phyloP scores from a whole-genome alignment of 1,140 invertebrate species.

The Bursaphelenchus mucronatus region DNA sequence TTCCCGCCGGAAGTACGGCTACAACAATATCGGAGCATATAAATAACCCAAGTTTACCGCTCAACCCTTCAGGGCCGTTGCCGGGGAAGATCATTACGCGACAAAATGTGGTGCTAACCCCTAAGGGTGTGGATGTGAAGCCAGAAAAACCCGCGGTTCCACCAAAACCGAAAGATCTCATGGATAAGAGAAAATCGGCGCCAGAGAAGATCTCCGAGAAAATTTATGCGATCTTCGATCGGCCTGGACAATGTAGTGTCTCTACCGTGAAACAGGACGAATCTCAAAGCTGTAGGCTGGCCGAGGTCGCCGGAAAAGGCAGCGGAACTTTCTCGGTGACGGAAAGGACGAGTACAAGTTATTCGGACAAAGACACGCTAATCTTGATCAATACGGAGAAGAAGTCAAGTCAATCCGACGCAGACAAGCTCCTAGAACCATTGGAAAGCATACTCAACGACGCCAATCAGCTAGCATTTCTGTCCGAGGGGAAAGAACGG shows the following conservation, averaged over 20 bases:
- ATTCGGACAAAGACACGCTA: neutral
- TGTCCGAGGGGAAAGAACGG: constrained; percentile 12
- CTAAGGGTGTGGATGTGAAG: constrained; percentile 29
- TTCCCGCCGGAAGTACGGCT: constrained; percentile 15
- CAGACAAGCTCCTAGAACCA: constrained; percentile 31
- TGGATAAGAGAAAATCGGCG: constrained; percentile 2
- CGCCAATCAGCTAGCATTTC: constrained; percentile 24
- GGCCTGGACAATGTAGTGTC: neutral
- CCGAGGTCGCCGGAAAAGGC: neutral
- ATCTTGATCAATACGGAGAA: constrained; percentile 2
- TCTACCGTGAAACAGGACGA: neutral
- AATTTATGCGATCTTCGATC: neutral
- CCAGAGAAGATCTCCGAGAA: constrained; percentile 2
- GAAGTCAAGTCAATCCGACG: neutral
- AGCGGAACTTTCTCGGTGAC: neutral
- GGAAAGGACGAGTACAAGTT: constrained; percentile 5
- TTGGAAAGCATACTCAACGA: constrained; percentile 43
- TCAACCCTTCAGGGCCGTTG: constrained; percentile 24
- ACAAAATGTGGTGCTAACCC: constrained; percentile 36
- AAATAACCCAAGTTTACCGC: constrained; percentile 4
- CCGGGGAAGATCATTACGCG: constrained; percentile 31
- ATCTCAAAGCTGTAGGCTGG: neutral
- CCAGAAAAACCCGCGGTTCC: constrained; percentile 34
- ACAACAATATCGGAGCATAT: constrained; percentile 1
- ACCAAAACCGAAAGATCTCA: constrained; percentile 38